Evolutionary conservation across 2,797 vertebrate species (phyloP).

Genomic region (Loris lydekkerianus): DNA sequence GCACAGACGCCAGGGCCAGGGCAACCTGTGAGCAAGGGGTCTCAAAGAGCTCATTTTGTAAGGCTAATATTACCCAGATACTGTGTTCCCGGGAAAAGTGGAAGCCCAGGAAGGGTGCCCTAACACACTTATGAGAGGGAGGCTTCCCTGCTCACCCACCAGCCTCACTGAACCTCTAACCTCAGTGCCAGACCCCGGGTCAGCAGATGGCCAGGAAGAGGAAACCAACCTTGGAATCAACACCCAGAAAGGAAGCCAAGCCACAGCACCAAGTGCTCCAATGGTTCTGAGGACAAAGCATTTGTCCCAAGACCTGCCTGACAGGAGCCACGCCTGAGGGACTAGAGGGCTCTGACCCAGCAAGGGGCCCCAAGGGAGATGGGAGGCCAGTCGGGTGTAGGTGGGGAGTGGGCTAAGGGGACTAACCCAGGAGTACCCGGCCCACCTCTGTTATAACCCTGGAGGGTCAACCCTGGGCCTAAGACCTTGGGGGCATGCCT

Average conservation of each 20-base stretch:
- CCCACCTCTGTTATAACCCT: not conserved
- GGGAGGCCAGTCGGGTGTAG: not conserved
- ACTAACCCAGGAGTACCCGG: not conserved
- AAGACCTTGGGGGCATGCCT: not conserved
- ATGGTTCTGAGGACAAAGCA: not conserved
- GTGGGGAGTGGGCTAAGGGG: not conserved
- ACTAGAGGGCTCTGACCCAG: not conserved
- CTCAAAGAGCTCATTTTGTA: not conserved
- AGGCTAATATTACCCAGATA: too few species aligned
- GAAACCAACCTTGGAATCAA: not conserved
- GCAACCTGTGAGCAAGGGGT: not conserved
- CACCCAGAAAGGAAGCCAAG: not conserved
- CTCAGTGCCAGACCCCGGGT: not conserved
- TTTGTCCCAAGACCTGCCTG: not conserved
- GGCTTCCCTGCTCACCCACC: not conserved
- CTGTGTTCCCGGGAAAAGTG: not conserved
- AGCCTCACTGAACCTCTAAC: not conserved
- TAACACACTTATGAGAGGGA: not conserved
- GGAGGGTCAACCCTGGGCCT: not conserved
- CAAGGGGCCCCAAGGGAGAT: not conserved
- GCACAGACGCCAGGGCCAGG: not conserved
- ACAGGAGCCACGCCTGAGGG: not conserved
- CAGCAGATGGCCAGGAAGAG: not conserved
- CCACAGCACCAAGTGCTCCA: accelerated
- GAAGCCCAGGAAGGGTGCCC: not conserved